These are phyloP conservation scores for Eristalis intricaria DNA, from an alignment of 2,888 invertebrate genomes.

Conservation along the genomic window DNA sequence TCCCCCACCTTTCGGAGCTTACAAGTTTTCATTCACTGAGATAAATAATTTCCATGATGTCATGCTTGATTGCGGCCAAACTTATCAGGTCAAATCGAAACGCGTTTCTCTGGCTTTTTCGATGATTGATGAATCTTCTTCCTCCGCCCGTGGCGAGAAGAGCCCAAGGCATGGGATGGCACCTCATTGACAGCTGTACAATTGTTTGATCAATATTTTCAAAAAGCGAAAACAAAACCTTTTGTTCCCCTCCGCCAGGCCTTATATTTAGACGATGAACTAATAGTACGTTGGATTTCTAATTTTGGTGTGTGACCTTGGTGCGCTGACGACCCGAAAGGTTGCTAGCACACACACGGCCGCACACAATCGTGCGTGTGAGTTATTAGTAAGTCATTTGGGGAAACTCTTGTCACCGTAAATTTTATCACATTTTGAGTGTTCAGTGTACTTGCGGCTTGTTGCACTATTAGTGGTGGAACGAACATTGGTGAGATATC, in stretches of 20 bases:
- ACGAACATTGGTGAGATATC: neutral
- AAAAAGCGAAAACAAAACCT: constrained; percentile 2
- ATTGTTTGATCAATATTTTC: constrained; percentile 59
- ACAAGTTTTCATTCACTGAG: neutral
- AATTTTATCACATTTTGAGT: constrained; percentile 3
- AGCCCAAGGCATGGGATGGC: constrained; percentile 22
- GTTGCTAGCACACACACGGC: constrained; percentile 7
- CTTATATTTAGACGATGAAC: constrained; percentile 58
- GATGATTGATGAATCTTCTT: constrained; percentile 54
- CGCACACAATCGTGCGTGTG: neutral
- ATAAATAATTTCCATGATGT: constrained; percentile 1
- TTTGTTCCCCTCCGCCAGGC: constrained; percentile 6
- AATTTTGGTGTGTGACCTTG: constrained; percentile 47
- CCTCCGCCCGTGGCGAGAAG: neutral
- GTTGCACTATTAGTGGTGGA: constrained; percentile 11
- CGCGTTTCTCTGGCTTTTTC: constrained; percentile 31
- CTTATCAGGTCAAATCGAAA: constrained; percentile 28
- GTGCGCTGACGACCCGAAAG: constrained; percentile 39
- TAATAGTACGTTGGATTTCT: constrained; percentile 29
- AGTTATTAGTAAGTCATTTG: constrained; percentile 31
- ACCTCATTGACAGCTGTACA: constrained; percentile 51
- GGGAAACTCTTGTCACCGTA: constrained; percentile 18
- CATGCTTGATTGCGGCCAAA: constrained; percentile 6
- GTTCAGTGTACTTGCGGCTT: neutral
- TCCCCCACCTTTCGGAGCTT: neutral